Conservation (phyloP, 2,797 vertebrate species). For the Myotis vivesi region DNA sequence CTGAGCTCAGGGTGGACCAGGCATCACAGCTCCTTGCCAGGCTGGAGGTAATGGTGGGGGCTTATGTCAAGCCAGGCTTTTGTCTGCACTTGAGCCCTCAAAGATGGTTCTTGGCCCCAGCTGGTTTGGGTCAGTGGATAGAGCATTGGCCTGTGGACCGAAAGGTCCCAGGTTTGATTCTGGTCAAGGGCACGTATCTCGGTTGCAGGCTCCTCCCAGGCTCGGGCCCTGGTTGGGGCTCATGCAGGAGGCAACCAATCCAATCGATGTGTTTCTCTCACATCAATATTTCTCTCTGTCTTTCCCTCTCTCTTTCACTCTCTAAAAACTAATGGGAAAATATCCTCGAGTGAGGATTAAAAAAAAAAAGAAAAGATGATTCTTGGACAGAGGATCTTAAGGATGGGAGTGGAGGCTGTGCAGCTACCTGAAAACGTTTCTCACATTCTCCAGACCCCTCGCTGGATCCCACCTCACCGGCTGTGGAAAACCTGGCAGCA, state of each 20-base stretch:
- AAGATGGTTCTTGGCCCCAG: not conserved
- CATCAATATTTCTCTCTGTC: too few relatives aligned
- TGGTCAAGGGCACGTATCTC: too few relatives aligned
- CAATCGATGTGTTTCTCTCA: too few relatives aligned
- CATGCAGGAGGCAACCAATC: too few relatives aligned
- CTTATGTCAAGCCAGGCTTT: not conserved
- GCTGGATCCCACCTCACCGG: slow-evolving; percentile 77
- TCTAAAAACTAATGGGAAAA: too few relatives aligned
- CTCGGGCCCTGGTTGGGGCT: too few relatives aligned
- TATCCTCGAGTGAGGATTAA: too few relatives aligned
- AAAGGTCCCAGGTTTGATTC: too few relatives aligned
- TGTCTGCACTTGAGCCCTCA: not conserved
- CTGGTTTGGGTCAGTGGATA: too few relatives aligned
- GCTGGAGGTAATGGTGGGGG: not conserved
- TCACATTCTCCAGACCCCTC: slow-evolving; percentile 78
- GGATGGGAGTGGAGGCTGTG: not conserved
- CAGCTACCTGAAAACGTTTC: not conserved
- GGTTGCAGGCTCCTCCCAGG: too few relatives aligned
- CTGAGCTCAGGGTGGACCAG: not conserved
- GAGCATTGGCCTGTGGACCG: too few relatives aligned
- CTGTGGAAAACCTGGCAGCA: slow-evolving; percentile 90
- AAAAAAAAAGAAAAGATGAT: not conserved
- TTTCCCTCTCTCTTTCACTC: too few relatives aligned
- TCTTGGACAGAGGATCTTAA: not conserved
- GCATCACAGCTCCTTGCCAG: not conserved